Conservation (phyloP, 2,888 invertebrate genomes). For the Dyspetes luteomarginatus region DNA sequence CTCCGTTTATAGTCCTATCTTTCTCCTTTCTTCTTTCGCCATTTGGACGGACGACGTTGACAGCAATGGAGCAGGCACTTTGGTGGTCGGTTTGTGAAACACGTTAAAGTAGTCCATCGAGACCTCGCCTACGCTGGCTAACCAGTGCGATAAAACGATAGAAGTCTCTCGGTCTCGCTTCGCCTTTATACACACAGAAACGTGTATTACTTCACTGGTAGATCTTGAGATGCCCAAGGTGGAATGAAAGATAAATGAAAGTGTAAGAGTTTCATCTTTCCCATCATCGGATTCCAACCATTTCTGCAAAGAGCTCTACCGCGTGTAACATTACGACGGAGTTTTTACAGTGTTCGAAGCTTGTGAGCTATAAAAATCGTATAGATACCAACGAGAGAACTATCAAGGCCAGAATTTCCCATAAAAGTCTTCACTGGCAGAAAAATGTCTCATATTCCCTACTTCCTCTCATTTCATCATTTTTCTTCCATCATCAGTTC, state of each 20-base stretch:
- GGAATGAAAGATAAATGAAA: not conserved
- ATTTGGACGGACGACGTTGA: slow-evolving; percentile 47
- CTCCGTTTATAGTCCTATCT: slow-evolving; percentile 8
- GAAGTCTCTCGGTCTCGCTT: slow-evolving; percentile 5
- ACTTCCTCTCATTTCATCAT: not conserved
- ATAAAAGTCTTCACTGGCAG: too few species aligned
- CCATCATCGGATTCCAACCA: not conserved
- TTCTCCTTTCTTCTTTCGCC: slow-evolving; percentile 17
- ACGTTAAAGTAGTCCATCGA: slow-evolving; percentile 61
- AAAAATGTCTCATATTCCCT: not conserved
- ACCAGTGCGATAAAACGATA: slow-evolving; percentile 45
- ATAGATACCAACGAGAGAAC: not conserved
- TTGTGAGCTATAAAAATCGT: not conserved
- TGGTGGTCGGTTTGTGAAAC: slow-evolving; percentile 33
- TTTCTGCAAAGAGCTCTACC: not conserved
- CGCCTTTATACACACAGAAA: slow-evolving; percentile 27
- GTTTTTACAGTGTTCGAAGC: not conserved
- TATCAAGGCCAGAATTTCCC: not conserved
- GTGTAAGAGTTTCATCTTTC: not conserved
- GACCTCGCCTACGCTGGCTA: slow-evolving; percentile 48
- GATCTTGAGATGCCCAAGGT: not conserved
- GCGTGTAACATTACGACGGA: not conserved
- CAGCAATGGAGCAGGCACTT: slow-evolving; percentile 48
- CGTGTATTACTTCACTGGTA: not conserved
- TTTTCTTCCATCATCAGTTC: too few species aligned